Evolutionary conservation across 2,113 vertebrate genomes (phyloP).

Genomic region (Salvelinus fontinalis): DNA sequence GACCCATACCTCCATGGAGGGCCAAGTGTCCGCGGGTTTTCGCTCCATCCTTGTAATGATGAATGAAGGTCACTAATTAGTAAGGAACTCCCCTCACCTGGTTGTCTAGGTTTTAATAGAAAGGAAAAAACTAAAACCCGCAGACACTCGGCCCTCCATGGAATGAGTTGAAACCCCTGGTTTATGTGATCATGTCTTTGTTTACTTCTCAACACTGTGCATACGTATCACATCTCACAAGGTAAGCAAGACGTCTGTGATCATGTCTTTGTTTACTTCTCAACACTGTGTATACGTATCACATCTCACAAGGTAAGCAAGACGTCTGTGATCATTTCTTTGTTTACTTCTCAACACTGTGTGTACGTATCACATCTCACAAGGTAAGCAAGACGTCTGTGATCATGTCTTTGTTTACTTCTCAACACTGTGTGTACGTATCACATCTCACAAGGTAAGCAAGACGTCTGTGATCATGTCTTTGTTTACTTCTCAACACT

Average conservation of each 20-base stretch:
- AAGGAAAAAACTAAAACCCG: no score
- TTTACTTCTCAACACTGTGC: background rate
- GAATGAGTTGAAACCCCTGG: background rate
- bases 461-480: no score
- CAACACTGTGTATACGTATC: slow-evolving; percentile 17
- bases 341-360: slow-evolving; percentile 8
- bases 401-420: slow-evolving; percentile 19
- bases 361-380: slow-evolving; percentile 24
- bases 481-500: no score
- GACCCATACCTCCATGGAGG: background rate
- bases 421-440: slow-evolving; percentile 11
- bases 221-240: slow-evolving; percentile 26
- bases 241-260: slow-evolving; percentile 12
- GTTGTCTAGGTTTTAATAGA: no score
- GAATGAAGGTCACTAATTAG: no score
- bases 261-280: slow-evolving; percentile 18
- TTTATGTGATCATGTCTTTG: slow-evolving; percentile 21
- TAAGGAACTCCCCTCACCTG: no score
- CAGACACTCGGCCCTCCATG: background rate
- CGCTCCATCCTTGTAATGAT: no score
- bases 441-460: slow-evolving; percentile 19
- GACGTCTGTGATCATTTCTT: slow-evolving; percentile 13
- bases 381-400: slow-evolving; percentile 18
- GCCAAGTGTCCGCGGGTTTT: no score
- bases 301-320: slow-evolving; percentile 15